These are phyloP conservation scores for Linepithema humile DNA, from an alignment of 1,140 invertebrate genomes.

Conservation along the genomic window DNA sequence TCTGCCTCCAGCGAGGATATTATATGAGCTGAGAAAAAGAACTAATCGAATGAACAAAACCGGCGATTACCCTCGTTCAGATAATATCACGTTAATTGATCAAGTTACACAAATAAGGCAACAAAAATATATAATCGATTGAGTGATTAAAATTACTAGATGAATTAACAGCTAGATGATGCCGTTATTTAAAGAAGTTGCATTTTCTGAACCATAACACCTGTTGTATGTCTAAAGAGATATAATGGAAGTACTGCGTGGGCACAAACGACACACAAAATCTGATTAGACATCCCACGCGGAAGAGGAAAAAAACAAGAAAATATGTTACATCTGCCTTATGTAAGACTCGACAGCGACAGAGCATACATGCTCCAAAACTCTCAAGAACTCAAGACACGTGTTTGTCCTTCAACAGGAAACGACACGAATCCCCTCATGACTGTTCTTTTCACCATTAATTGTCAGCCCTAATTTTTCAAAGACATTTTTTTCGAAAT, in stretches of 20 bases:
- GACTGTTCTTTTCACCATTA: slow-evolving; percentile 29
- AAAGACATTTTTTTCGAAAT: slow-evolving; percentile 1
- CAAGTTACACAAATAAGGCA: neutral
- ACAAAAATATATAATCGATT: neutral
- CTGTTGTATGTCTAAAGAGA: neutral
- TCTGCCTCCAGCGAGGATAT: slow-evolving; percentile 13
- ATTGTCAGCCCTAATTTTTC: slow-evolving; percentile 39
- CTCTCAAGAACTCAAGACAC: slow-evolving; percentile 52
- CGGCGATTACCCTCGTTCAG: neutral
- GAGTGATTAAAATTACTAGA: neutral
- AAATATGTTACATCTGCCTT: slow-evolving; percentile 57
- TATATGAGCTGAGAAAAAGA: slow-evolving; percentile 2
- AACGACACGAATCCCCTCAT: slow-evolving; percentile 17
- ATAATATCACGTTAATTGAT: neutral
- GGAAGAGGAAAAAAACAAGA: neutral
- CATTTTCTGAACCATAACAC: neutral
- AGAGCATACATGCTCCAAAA: slow-evolving; percentile 13
- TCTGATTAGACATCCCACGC: slow-evolving; percentile 27
- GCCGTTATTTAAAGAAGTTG: neutral
- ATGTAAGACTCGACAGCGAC: slow-evolving; percentile 53
- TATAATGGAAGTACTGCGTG: no score
- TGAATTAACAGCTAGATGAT: no score
- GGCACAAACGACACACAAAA: neutral
- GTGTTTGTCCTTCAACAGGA: slow-evolving; percentile 62
- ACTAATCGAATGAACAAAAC: neutral